Evolutionary conservation across 2,888 invertebrate genomes (phyloP), one percentile per base, ranked within the genome.

Genomic region (Lasioglossum lativentre): DNA sequence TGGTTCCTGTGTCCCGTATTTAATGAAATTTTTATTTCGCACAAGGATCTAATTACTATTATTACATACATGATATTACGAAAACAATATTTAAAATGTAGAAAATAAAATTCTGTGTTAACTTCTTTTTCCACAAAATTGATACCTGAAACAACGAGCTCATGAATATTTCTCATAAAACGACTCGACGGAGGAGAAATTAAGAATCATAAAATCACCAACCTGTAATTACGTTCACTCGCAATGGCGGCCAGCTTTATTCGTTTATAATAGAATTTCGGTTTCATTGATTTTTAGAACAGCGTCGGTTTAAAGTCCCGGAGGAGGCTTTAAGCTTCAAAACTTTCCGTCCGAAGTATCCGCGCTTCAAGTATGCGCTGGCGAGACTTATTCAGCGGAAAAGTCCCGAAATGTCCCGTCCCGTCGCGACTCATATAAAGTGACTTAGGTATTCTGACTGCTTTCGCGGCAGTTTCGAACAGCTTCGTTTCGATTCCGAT

Each of bases 261-360:
- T 63, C 59, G 27, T 63, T 63, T 27, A 16, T 16, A 19, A 63
- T 34, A 30, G 19, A 63, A 8, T 63, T 19, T 34, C 63, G 8
- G 38, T 68, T 68, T 23, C 23, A 68, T 68, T 23, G 63, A 23
- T 68, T 68, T 68, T 23, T 4, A 4, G 34, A 34, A 12, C 38
- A 23, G 23, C 38, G 4, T 34, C 34, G 68, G 16, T 38, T 68
- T 38, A 68, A 68, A 38, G 34, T 68, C 38, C 23, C 38, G 38
- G 1, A 4, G 68, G 68, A 68, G 38, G 68, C 34, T 68, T 23
- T 16, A 63, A 63, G 63, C 30, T 30, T 19, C 38, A 4, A 38
- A 68, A 68, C 68, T 68, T 68, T 68, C 34, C 68, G 34, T 38
- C 68, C 23, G 68, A 23, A 23, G 68, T 23, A 23, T 68, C 68